phyloP scores from a whole-genome alignment of 2,888 invertebrate species.

The Zele albiditarsus region DNA sequence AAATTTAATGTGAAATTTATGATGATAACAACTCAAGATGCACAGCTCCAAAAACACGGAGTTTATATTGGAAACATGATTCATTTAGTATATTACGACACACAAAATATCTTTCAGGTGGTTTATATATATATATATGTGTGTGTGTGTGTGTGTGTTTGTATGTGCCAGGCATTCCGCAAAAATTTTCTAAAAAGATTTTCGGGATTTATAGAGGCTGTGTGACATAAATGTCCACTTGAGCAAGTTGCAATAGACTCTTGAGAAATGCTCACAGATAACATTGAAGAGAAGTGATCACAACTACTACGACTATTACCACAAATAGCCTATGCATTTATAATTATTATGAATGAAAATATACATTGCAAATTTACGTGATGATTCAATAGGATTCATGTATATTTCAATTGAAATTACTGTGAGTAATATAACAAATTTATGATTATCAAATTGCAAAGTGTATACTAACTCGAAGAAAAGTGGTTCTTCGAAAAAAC shows the following conservation, averaged over 20 bases:
- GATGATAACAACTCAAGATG: background rate
- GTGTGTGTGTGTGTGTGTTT: too few species aligned
- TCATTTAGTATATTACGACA: background rate
- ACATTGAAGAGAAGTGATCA: background rate
- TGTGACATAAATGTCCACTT: background rate
- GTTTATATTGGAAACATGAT: background rate
- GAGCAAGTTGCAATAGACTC: background rate
- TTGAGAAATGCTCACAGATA: background rate
- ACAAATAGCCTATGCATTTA: background rate
- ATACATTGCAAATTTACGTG: background rate
- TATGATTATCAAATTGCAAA: background rate
- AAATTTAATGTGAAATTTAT: background rate
- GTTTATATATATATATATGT: background rate
- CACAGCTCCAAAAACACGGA: background rate
- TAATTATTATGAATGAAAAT: background rate
- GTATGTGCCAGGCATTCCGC: background rate
- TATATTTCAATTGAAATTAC: background rate
- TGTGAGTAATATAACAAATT: background rate
- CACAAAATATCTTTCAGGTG: background rate
- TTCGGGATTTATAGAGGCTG: background rate
- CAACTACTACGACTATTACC: background rate
- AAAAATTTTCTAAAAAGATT: background rate
- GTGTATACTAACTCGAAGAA: background rate
- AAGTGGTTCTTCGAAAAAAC: slow-evolving; percentile 12
- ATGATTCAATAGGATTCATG: background rate